These are phyloP conservation scores for Chouioia cunea DNA, from an alignment of 2,888 invertebrate genomes.

Conservation along the genomic window DNA sequence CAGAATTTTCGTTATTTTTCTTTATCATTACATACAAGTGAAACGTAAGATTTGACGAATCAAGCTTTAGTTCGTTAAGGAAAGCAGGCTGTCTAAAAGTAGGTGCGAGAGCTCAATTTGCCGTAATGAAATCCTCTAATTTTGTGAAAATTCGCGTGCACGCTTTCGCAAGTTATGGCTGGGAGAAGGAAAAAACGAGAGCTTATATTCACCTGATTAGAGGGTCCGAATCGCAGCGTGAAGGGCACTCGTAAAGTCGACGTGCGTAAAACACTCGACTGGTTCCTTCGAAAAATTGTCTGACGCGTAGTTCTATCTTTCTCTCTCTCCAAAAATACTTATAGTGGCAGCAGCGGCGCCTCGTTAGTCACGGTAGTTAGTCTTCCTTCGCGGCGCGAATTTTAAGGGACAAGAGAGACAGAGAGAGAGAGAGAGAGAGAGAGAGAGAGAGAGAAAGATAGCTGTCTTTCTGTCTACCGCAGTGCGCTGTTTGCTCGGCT, in stretches of 20 bases:
- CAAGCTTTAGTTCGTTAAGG: no score
- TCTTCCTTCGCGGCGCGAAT: slow-evolving; percentile 56
- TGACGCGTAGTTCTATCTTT: no score
- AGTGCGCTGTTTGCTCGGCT: neutral
- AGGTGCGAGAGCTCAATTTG: neutral
- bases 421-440: neutral
- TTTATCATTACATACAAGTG: no score
- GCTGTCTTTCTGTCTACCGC: neutral
- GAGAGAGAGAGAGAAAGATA: neutral
- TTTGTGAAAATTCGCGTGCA: neutral
- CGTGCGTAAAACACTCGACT: slow-evolving; percentile 5
- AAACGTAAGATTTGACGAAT: no score
- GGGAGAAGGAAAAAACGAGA: neutral
- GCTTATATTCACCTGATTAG: no score
- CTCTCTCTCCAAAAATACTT: slow-evolving; percentile 19
- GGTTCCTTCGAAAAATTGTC: slow-evolving; percentile 8
- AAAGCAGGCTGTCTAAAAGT: no score
- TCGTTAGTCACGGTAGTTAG: slow-evolving; percentile 66
- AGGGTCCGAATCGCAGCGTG: neutral
- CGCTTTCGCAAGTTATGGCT: no score
- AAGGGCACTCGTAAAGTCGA: slow-evolving; percentile 22
- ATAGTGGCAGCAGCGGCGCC: slow-evolving; percentile 45
- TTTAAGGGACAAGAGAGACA: slow-evolving; percentile 47
- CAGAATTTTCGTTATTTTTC: no score
- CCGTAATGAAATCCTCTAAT: slow-evolving; percentile 16